These are phyloP conservation scores for Pterobdella sp. DNA, from an alignment of 2,888 invertebrate genomes.

Conservation along the genomic window DNA sequence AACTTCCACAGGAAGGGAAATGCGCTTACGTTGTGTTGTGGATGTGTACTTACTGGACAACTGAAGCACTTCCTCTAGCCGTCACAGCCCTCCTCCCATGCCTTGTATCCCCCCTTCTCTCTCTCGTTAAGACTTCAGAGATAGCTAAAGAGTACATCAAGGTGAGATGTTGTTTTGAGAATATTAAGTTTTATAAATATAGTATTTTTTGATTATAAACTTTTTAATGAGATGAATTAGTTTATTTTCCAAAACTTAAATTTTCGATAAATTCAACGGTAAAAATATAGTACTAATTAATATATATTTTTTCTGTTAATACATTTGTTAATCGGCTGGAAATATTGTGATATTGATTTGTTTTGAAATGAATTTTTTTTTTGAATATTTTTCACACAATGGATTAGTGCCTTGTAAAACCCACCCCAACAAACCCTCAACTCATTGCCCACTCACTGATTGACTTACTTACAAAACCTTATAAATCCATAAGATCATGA, in stretches of 20 bases:
- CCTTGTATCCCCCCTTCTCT: slow-evolving; percentile 20
- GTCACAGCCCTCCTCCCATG: slow-evolving; percentile 22
- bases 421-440: not conserved
- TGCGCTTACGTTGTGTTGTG: slow-evolving; percentile 24
- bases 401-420: not conserved
- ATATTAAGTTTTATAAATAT: too few relatives aligned
- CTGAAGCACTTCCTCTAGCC: slow-evolving; percentile 26
- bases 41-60: slow-evolving; percentile 29
- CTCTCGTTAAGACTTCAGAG: slow-evolving; percentile 14
- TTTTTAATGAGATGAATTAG: too few relatives aligned
- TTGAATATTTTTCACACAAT: too few relatives aligned
- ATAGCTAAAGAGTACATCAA: slow-evolving; percentile 26
- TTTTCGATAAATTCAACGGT: too few relatives aligned
- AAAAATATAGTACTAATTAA: too few relatives aligned
- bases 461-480: not conserved
- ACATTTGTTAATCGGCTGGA: too few relatives aligned
- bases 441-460: not conserved
- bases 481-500: not conserved
- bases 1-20: slow-evolving; percentile 14
- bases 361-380: too few relatives aligned
- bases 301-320: too few relatives aligned
- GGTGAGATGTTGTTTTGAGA: not conserved
- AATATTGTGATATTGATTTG: too few relatives aligned
- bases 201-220: too few relatives aligned
- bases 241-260: too few relatives aligned